A percentile compares a stretch with the other conserved stretches of the same genome.
These are phyloP conservation scores for Laterallus jamaicensis DNA, from an alignment of 2,113 vertebrate genomes.

Conservation along the genomic window DNA sequence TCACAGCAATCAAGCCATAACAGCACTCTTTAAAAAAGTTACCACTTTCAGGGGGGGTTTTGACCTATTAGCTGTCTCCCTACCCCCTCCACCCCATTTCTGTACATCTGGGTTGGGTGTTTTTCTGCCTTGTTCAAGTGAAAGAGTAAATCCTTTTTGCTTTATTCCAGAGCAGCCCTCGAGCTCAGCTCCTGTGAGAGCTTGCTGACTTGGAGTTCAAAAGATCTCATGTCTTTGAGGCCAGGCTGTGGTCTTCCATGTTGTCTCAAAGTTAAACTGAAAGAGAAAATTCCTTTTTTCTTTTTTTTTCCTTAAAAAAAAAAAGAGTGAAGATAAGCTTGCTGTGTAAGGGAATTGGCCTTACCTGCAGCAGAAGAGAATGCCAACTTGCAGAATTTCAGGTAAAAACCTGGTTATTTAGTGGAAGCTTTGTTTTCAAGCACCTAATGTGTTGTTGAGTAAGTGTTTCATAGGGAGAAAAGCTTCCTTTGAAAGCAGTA, in stretches of 20 bases:
- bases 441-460: neutral
- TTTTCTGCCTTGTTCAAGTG: neutral
- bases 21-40: neutral
- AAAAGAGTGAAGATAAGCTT: neutral
- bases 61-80: neutral
- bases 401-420: neutral
- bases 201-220: conserved; percentile 38
- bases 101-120: neutral
- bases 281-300: neutral
- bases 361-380: neutral
- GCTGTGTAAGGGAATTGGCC: neutral
- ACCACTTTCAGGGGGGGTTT: neutral
- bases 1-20: neutral
- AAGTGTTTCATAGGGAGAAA: conserved; percentile 26
- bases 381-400: neutral
- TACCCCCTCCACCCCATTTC: neutral
- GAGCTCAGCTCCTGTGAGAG: conserved; percentile 21
- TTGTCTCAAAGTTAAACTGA: conserved; percentile 35
- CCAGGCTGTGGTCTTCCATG: conserved; percentile 21
- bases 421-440: conserved; percentile 8
- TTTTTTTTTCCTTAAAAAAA: neutral
- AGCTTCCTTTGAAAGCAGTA: neutral
- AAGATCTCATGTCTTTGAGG: conserved; percentile 48
- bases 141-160: conserved; percentile 25
- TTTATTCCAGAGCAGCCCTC: conserved; percentile 39